A percentile compares a stretch with the other conserved stretches of the same genome.
Evolutionary conservation across 2,888 invertebrate species (phyloP).

Genomic region (Octodonta nipae): DNA sequence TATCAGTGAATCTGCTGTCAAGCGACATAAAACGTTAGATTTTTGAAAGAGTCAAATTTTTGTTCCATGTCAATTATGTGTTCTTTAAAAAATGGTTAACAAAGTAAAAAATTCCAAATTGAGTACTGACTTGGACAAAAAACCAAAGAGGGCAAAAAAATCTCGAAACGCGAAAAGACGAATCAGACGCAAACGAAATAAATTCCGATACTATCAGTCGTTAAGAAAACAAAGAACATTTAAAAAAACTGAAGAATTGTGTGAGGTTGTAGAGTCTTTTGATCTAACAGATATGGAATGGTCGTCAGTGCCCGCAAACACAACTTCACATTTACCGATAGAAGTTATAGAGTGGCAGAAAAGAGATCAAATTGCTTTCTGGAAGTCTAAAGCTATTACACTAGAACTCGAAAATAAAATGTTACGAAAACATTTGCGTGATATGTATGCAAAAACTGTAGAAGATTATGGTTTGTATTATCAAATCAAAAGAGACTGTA

Average conservation of each 20-base stretch:
- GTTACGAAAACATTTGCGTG: slow-evolving; percentile 39
- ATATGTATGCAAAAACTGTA: slow-evolving; percentile 26
- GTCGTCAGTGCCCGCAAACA: slow-evolving; percentile 11
- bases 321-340: slow-evolving; percentile 13
- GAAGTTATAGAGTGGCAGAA: slow-evolving; percentile 37
- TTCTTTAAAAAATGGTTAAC: too few relatives aligned
- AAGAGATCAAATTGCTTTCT: slow-evolving; percentile 45
- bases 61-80: too few relatives aligned
- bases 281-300: slow-evolving; percentile 25
- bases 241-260: slow-evolving; percentile 21
- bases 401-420: slow-evolving; percentile 45
- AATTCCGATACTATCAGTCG: slow-evolving; percentile 17
- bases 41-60: too few relatives aligned
- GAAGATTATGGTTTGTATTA: slow-evolving; percentile 16
- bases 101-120: too few relatives aligned
- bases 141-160: neutral
- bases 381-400: slow-evolving; percentile 46
- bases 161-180: slow-evolving; percentile 9
- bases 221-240: slow-evolving; percentile 14
- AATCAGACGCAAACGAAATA: slow-evolving; percentile 17
- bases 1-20: too few relatives aligned
- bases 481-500: slow-evolving; percentile 3
- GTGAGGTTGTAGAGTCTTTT: slow-evolving; percentile 20
- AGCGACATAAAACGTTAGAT: too few relatives aligned
- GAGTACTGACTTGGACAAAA: too few relatives aligned